Evolutionary conservation across 2,113 vertebrate species (phyloP).

Genomic region (Ceuthmochares aereus): DNA sequence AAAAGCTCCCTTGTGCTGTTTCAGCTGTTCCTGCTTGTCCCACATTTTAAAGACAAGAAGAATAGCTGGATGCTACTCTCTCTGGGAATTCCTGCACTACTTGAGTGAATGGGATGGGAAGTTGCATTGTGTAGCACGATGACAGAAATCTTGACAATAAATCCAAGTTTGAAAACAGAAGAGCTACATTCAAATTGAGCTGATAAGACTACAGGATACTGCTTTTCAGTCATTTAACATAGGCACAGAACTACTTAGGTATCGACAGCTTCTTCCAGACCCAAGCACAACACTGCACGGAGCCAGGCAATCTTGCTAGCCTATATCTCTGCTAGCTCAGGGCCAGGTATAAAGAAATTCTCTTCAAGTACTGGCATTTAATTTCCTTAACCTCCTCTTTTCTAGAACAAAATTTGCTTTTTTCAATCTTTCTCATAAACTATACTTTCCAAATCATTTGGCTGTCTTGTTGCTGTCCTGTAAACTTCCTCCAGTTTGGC

Average conservation of each 20-base stretch:
- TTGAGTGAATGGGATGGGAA: background rate
- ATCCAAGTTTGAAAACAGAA: background rate
- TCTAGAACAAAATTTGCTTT: background rate
- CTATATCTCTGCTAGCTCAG: background rate
- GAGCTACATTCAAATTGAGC: background rate
- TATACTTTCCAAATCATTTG: background rate
- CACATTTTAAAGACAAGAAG: background rate
- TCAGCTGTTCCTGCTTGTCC: background rate
- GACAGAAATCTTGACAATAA: background rate
- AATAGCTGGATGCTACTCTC: background rate
- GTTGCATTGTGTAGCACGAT: background rate
- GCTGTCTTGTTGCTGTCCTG: background rate
- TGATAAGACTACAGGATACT: background rate
- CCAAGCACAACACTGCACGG: background rate
- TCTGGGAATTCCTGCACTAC: background rate
- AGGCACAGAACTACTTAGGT: background rate
- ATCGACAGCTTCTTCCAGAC: background rate
- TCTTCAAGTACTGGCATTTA: background rate
- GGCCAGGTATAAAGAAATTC: background rate
- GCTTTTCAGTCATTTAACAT: background rate
- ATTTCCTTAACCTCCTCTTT: background rate
- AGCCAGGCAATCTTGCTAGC: background rate
- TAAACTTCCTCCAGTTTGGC: background rate
- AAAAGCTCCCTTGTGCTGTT: background rate
- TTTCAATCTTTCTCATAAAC: background rate